Evolutionary conservation across 2,797 vertebrate species (phyloP).

Genomic region (Peromyscus melanophrys): DNA sequence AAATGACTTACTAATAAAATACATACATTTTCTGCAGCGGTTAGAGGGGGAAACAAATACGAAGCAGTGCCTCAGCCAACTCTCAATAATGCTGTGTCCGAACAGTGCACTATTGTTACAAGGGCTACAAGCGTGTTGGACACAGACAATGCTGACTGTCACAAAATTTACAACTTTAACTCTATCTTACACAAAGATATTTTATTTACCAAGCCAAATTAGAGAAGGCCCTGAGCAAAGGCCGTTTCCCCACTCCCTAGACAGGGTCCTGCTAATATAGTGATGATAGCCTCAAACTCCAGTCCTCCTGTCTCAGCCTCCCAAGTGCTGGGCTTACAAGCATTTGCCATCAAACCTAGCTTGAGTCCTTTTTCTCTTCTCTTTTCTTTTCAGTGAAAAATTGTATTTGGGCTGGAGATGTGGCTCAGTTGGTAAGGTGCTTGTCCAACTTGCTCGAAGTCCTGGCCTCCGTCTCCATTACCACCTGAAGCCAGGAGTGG

Average conservation of each 20-base stretch:
- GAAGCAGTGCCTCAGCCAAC: neutral
- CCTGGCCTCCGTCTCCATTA: neutral
- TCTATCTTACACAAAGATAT: neutral
- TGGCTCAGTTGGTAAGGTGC: neutral
- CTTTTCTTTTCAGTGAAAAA: neutral
- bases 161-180: conserved; percentile 11
- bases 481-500: neutral
- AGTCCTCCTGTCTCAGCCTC: neutral
- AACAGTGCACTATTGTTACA: neutral
- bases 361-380: neutral
- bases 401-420: neutral
- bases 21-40: conserved; percentile 4
- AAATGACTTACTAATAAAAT: conserved; percentile 27
- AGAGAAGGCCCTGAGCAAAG: conserved; percentile 13
- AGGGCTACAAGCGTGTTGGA: neutral
- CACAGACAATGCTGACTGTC: neutral
- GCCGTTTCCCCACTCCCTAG: neutral
- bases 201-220: conserved; percentile 21
- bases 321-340: neutral
- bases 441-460: neutral
- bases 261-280: neutral
- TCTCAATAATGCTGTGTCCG: neutral
- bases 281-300: neutral
- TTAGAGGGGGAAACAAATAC: conserved; percentile 4
- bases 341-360: neutral